Conservation (phyloP, 2,113 vertebrate genomes). For the Noturus placidus region DNA sequence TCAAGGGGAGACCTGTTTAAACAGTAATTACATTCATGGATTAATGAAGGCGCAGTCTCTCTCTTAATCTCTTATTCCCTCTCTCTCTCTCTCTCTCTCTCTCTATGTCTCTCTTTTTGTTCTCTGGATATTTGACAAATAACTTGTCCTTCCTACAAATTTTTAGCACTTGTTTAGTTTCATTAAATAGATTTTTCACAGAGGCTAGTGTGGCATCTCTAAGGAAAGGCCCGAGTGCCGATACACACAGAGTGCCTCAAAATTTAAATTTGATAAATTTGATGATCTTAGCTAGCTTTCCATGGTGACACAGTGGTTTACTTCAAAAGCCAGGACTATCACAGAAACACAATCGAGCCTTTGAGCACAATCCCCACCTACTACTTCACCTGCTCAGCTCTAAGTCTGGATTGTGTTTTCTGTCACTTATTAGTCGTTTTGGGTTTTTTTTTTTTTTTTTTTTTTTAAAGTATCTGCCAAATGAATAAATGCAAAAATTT, state of each 20-base stretch:
- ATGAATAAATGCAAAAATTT: not conserved
- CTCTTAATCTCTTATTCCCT: not conserved
- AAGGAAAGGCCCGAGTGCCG: conserved; percentile 12
- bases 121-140: conserved; percentile 42
- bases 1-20: conserved; percentile 47
- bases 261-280: too few species aligned
- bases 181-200: conserved; percentile 45
- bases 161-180: conserved; percentile 40
- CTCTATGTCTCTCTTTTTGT: not conserved
- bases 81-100: not conserved
- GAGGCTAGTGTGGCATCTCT: conserved; percentile 21
- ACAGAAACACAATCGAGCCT: not conserved
- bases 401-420: not conserved
- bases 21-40: conserved; percentile 56
- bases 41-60: conserved; percentile 51
- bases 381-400: not conserved
- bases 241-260: conserved; percentile 14
- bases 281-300: not conserved
- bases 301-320: not conserved
- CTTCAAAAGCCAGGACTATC: not conserved
- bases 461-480: not conserved
- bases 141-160: conserved; percentile 34
- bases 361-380: not conserved
- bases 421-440: not conserved
- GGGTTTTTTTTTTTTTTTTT: not conserved